Evolutionary conservation across 1,140 invertebrate genomes (phyloP).

Genomic region (Hypothenemus hampei): DNA sequence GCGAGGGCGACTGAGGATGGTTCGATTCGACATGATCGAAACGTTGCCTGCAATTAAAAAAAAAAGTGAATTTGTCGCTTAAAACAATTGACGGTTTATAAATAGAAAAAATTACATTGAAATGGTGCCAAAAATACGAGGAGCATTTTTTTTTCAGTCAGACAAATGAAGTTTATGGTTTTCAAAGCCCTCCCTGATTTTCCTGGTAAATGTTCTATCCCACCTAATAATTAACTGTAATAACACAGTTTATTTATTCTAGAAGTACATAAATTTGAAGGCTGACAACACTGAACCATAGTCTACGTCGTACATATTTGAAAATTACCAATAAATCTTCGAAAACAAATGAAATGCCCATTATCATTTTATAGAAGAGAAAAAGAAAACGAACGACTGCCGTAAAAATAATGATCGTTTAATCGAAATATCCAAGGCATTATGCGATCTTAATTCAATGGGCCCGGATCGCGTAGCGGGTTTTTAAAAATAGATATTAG

Average conservation of each 20-base stretch:
- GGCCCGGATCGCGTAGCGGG: slow-evolving; percentile 6
- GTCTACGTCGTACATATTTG: neutral
- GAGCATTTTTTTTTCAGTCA: neutral
- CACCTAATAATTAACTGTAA: no score
- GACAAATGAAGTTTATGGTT: no score
- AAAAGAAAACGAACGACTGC: neutral
- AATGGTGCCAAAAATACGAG: neutral
- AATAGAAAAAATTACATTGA: neutral
- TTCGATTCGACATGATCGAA: slow-evolving; percentile 25
- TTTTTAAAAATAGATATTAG: slow-evolving; percentile 21
- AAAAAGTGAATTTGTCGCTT: neutral
- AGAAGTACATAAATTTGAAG: no score
- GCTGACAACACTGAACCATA: no score
- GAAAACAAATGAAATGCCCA: neutral
- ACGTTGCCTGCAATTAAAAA: neutral
- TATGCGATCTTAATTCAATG: slow-evolving; percentile 17
- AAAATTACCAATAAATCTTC: neutral
- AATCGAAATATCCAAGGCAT: neutral
- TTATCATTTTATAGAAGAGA: neutral
- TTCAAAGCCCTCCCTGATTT: no score
- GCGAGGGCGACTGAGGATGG: slow-evolving; percentile 52
- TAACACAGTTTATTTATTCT: no score
- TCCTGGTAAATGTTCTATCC: no score
- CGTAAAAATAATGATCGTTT: neutral
- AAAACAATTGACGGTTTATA: neutral